A percentile compares a stretch with the other conserved stretches of the same genome.
Evolutionary conservation across 2,797 vertebrate genomes (phyloP).

Genomic region (Halcyon badia): DNA sequence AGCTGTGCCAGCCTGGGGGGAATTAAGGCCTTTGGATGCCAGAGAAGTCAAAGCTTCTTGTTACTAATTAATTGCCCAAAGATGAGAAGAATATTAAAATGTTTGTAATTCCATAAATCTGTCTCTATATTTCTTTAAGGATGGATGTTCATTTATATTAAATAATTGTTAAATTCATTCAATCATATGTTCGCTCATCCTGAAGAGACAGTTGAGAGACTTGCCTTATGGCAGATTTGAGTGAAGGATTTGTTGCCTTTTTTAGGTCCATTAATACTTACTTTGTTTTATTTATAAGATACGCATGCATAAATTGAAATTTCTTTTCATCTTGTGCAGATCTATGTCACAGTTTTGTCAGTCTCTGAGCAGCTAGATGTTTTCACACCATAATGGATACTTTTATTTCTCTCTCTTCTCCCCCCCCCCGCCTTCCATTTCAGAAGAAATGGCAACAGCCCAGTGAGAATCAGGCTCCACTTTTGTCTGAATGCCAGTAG

Average conservation of each 20-base stretch:
- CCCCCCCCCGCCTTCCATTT: neutral
- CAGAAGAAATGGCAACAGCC: neutral
- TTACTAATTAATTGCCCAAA: neutral
- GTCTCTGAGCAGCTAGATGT: neutral
- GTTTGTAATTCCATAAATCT: neutral
- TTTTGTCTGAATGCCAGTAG: neutral
- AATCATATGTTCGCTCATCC: rapidly evolving
- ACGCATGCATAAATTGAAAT: neutral
- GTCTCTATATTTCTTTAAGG: neutral
- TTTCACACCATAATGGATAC: neutral
- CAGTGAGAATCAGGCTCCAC: neutral
- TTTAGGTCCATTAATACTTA: neutral
- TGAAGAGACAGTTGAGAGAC: neutral
- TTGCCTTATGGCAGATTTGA: neutral
- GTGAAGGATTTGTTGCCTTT: neutral
- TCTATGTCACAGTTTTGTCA: neutral
- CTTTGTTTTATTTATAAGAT: neutral
- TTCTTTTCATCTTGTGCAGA: neutral
- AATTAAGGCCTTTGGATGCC: neutral
- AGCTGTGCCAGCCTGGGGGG: neutral
- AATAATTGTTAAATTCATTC: neutral
- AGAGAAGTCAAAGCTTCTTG: neutral
- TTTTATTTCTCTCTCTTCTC: neutral
- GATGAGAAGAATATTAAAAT: neutral
- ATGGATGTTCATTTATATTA: neutral